Evolutionary conservation across 2,797 vertebrate species (phyloP), one percentile per base, ranked within the genome.

Genomic region (Cyclura pinguis): DNA sequence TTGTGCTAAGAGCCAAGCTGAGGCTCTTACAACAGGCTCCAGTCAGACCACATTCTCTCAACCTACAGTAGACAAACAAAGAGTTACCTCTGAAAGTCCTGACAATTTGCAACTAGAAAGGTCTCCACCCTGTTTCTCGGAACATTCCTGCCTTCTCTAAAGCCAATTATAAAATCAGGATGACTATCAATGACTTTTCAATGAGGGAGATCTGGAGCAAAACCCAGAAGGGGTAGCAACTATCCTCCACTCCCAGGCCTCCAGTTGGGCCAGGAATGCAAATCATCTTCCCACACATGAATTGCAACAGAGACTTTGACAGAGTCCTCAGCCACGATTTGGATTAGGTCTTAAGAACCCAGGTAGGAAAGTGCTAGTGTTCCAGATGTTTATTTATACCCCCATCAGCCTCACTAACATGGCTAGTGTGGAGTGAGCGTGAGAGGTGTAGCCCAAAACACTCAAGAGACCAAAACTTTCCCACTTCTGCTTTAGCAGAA

Each of bases 11-110:
- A 80, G 96, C 94, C 0, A 96, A 89, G 77, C 92, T 91, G 89
- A 99, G 87, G 2, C 96, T 95, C 27, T 97, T 97, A 95, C 98
- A 98, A 93, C 97, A 97, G 1, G 92, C 96, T 0, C 94, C 92
- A 0, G 97, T 98, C 95, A 99, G 92, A 16, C 73, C 35, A 0
- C 98, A 98, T 6, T 80, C 92, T 90, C 85, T 94, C 18, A 98
- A 57, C 96, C 98, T 99, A 96, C 20, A 55, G 90, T 52, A 35
- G 64, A 82, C 50, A 95, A 88, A 92, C 87, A 85, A 69, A 1
- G 35, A 62, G 7, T 78, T 7, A 57, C 52, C 35, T 47, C 50
- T 59, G 29, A 87, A 10, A 55, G 52, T 35, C 7, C 3, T 62
- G 55, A 24, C 20, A 32, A 18, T 90, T 20, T 38, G 52, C 38